Evolutionary conservation across 2,888 invertebrate genomes (phyloP).

Genomic region (Mesoligia furuncula): DNA sequence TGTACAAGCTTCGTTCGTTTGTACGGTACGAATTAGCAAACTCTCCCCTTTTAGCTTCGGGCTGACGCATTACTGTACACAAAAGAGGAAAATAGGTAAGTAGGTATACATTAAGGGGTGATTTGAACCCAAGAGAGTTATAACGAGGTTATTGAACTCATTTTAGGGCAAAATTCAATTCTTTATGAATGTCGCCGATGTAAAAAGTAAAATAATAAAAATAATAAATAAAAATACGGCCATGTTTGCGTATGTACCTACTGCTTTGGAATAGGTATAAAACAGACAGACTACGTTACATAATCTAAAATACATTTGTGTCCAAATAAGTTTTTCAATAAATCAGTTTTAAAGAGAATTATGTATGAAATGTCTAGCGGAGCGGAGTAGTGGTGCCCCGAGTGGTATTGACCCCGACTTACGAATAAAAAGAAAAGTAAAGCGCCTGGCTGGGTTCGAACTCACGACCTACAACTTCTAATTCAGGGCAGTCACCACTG

Average conservation of each 20-base stretch:
- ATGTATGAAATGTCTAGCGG: neutral
- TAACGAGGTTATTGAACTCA: constrained; percentile 50
- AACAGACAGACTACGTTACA: constrained; percentile 27
- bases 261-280: constrained; percentile 14
- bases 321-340: constrained; percentile 20
- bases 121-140: constrained; percentile 37
- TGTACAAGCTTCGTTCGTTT: constrained; percentile 36
- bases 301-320: constrained; percentile 32
- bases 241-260: constrained; percentile 14
- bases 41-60: constrained; percentile 55
- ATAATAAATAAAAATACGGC: constrained; percentile 3
- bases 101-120: constrained; percentile 38
- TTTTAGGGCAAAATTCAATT: constrained; percentile 22
- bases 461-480: neutral
- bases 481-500: neutral
- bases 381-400: neutral
- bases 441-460: neutral
- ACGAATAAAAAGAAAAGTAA: neutral
- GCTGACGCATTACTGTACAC: constrained; percentile 46
- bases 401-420: neutral
- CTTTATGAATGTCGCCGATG: constrained; percentile 1
- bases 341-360: constrained; percentile 19
- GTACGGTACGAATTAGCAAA: constrained; percentile 52
- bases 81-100: constrained; percentile 61
- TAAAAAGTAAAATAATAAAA: neutral